Conservation (phyloP, 2,888 invertebrate species). For the Argyresthia albistria region DNA sequence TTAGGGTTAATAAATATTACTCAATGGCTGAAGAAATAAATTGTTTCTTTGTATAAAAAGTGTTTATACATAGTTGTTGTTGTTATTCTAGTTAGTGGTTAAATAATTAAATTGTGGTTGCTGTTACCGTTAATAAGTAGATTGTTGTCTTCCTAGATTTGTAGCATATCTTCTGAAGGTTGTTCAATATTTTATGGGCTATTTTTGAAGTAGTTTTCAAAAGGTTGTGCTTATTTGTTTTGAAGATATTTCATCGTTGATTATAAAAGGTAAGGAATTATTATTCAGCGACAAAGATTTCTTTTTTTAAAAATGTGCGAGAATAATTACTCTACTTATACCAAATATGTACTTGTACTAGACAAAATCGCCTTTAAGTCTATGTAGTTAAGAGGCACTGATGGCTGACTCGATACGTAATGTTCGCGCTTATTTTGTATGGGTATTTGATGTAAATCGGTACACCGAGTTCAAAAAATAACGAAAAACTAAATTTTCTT, state of each 20-base stretch:
- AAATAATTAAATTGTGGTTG: conserved; percentile 27
- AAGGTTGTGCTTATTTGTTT: conserved; percentile 25
- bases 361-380: too few relatives aligned
- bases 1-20: background rate
- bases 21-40: too few relatives aligned
- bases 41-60: conserved; percentile 2
- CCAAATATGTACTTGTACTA: background rate
- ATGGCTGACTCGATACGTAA: too few relatives aligned
- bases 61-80: conserved; percentile 16
- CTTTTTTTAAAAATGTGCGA: background rate
- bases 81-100: conserved; percentile 7
- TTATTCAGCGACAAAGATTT: background rate
- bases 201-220: conserved; percentile 36
- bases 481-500: too few relatives aligned
- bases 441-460: too few relatives aligned
- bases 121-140: conserved; percentile 6
- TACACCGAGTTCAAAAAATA: too few relatives aligned
- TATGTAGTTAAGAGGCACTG: too few relatives aligned
- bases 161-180: conserved; percentile 19
- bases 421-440: too few relatives aligned
- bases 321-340: background rate
- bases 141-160: conserved; percentile 24
- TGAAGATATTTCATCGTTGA: conserved; percentile 36
- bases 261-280: conserved; percentile 35
- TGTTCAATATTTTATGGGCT: conserved; percentile 13